Evolutionary conservation across 1,140 invertebrate genomes (phyloP), one percentile per base, ranked within the genome.

Genomic region (Drosophila sucinea): DNA sequence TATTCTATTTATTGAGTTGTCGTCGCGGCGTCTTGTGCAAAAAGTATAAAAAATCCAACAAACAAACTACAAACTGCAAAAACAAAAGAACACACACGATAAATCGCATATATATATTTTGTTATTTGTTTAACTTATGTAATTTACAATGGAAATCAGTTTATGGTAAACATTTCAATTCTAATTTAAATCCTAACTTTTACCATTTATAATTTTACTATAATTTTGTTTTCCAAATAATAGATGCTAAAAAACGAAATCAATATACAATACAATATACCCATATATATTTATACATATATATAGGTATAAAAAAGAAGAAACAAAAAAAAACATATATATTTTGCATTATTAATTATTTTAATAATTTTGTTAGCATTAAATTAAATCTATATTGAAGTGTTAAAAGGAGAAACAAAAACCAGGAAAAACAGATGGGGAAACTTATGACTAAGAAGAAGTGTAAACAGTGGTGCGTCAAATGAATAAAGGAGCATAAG

Each of bases 11-110:
- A 70, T 81, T 87, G 77, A 72, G 84, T 89, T 87, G 84, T 89
- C 83, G 80, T 51, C 63, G 47, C 85, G 80, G 84, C 84, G 84
- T 84, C 58, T 73, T 81, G 84, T 87, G 84, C 84, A 81, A 78
- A 74, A 63, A 67, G 80, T 77, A 35, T 25, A 38, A 3, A 35
- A 56, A 32, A 32, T 11, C 10, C 33, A 11, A 38, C 35, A 38
- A n/a, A 55, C 10, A n/a, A 27, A 55, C 29, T 25, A 3, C 4
- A 57, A 57, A 32, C 55, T 35, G 17, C 17, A 51, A 51, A n/a
- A 41, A 17, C 40, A 41, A 41, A 41, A 17, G 40, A 41, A 41
- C 1, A 41, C 11, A 40, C 44, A 51, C 44, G 44, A 51, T 51
- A 27, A 51, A 51, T 8, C 40, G n/a, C 40, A 41, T 41, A 8